Conservation (phyloP, 1,140 invertebrate species). For the Camponotus floridanus region DNA sequence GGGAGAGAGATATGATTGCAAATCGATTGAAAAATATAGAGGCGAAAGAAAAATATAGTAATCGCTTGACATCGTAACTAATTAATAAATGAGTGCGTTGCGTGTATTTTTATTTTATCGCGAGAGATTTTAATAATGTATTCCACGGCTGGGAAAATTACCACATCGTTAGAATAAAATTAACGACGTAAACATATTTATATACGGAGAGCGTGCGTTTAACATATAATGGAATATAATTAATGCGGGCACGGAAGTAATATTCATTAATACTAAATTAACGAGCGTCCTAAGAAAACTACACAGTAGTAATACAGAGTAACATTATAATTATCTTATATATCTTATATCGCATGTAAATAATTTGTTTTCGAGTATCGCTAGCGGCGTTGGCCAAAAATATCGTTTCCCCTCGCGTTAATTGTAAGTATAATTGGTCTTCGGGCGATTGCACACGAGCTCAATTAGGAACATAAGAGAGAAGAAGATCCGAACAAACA, state of each 20-base stretch:
- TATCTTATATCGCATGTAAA: constrained; percentile 6
- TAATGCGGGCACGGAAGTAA: constrained; percentile 3
- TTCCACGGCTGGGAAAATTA: constrained; percentile 3
- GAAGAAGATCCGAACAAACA: constrained; percentile 14
- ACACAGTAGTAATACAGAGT: neutral
- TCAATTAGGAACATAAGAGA: constrained; percentile 48
- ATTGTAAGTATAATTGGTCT: constrained; percentile 15
- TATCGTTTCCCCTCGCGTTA: constrained; percentile 16
- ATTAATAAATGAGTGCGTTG: constrained; percentile 5
- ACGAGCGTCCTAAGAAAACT: constrained; percentile 24
- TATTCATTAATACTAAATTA: constrained; percentile 53
- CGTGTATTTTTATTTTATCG: constrained; percentile 1
- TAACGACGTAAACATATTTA: constrained; percentile 13
- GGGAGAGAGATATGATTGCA: neutral
- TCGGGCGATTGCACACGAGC: constrained; percentile 5
- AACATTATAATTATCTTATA: constrained; percentile 6
- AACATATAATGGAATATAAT: constrained; percentile 38
- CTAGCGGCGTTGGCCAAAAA: neutral
- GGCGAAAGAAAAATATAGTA: neutral
- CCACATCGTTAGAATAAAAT: constrained; percentile 36
- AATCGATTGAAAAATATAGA: neutral
- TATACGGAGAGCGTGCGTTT: constrained; percentile 32
- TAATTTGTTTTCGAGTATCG: neutral
- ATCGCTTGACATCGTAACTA: neutral
- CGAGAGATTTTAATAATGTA: constrained; percentile 30